These are phyloP conservation scores for Psittacula echo DNA, from an alignment of 2,797 vertebrate genomes.

Conservation along the genomic window DNA sequence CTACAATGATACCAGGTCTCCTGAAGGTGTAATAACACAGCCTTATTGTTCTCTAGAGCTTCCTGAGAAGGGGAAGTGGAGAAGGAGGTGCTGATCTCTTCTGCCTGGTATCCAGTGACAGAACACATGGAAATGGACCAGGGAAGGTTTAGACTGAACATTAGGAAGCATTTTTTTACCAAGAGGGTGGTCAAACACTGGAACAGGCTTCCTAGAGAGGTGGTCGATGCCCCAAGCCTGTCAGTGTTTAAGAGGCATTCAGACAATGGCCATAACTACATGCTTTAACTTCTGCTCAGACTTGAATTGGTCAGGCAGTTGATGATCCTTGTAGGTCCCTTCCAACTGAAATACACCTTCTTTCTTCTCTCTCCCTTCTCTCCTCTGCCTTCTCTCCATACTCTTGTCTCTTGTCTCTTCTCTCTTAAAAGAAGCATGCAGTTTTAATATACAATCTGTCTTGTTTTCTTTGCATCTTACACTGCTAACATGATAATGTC, in stretches of 20 bases:
- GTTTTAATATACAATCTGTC: background rate
- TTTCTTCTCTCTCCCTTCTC: background rate
- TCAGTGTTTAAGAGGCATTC: background rate
- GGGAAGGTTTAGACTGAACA: background rate
- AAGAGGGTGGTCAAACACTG: background rate
- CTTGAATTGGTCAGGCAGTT: background rate
- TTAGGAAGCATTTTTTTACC: background rate
- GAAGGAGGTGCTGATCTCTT: background rate
- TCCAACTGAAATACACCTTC: background rate
- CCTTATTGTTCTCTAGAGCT: background rate
- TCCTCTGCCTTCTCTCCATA: background rate
- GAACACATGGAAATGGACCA: background rate
- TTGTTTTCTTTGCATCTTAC: background rate
- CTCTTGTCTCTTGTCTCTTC: background rate
- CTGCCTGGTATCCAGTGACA: background rate
- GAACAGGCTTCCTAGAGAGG: background rate
- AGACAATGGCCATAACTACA: background rate
- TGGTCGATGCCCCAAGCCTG: fast-evolving
- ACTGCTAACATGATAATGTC: background rate
- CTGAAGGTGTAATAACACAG: background rate
- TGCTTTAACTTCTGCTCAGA: background rate
- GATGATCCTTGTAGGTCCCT: background rate
- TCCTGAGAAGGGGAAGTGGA: background rate
- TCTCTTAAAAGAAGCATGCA: background rate
- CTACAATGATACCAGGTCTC: background rate